Percentiles rank a stretch among this genome's conserved stretches.
Evolutionary conservation across 2,797 vertebrate species (phyloP).

Genomic region (Anas bahamensis): DNA sequence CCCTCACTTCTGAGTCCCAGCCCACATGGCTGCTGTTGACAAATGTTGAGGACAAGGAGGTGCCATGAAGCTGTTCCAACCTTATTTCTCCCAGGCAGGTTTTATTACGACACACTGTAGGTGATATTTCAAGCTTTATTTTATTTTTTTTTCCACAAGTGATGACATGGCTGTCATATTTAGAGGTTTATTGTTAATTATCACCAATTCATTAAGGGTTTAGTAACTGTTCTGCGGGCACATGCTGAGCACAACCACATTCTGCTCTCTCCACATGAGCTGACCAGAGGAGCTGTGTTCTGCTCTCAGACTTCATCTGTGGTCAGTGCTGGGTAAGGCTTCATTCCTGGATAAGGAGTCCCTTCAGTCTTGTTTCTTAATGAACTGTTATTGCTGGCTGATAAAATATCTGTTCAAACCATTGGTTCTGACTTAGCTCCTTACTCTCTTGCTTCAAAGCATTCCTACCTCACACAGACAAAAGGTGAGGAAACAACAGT

Average conservation of each 20-base stretch:
- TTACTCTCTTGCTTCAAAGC: background rate
- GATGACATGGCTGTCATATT: background rate
- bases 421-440: background rate
- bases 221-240: background rate
- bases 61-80: background rate
- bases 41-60: background rate
- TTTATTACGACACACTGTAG: background rate
- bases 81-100: background rate
- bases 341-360: background rate
- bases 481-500: background rate
- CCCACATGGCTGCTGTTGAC: background rate
- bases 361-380: background rate
- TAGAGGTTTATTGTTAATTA: background rate
- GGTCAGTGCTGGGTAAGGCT: background rate
- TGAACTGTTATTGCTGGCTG: background rate
- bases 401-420: background rate
- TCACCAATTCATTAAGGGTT: background rate
- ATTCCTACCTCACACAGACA: background rate
- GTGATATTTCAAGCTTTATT: background rate
- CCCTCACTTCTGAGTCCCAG: background rate
- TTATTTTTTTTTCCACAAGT: background rate
- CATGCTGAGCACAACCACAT: rapidly evolving
- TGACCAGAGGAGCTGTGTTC: background rate
- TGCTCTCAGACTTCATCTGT: background rate
- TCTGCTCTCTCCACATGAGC: background rate